Evolutionary conservation across 2,113 vertebrate species (phyloP), one percentile per base, ranked within the genome.

Genomic region (Coptodon rendalli): DNA sequence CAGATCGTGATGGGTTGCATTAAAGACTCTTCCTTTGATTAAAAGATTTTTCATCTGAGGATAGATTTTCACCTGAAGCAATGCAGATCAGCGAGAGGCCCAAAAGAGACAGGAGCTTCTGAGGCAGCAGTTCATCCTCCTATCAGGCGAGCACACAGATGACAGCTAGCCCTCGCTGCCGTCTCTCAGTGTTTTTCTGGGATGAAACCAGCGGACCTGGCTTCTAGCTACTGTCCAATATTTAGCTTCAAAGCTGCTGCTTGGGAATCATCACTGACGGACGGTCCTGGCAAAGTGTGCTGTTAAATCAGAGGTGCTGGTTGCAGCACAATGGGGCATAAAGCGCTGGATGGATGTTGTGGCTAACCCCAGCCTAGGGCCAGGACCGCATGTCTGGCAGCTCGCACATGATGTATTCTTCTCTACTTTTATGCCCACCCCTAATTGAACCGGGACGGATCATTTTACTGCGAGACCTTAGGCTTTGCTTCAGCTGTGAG

Each of bases 51-150:
- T 86, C 83, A 89, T 87, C 87, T 84, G 82, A 87, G 89, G 91
- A 87, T 83, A 84, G 87, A 93, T 93, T 92, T 93, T 91, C 86
- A 94, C 95, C 94, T 88, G 63, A 91, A 95, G 96, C 94, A n/a
- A 92, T 84, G n/a, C 22, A 17, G 80, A 81, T 93, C 88, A 91
- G 63, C 13, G 43, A 90, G 81, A 89, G 61, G 89, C 93, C 94
- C 90, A 78, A 86, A 90, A 91, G 94, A 95, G 94, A 96, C 95
- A 92, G 85, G 81, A 85, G 87, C 88, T 85, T 94, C 94, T 95
- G 94, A 96, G 93, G 93, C 94, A 95, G 95, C 94, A 95, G 79
- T 96, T 95, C 95, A 91, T 89, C 73, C 73, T 54, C 36, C 45
- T 79, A 78, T 80, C 82, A 92, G 76, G 81, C 50, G 19, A 91